Evolutionary conservation across 2,113 vertebrate species (phyloP), one percentile per base, ranked within the genome.

Genomic region (Labeo rohita): DNA sequence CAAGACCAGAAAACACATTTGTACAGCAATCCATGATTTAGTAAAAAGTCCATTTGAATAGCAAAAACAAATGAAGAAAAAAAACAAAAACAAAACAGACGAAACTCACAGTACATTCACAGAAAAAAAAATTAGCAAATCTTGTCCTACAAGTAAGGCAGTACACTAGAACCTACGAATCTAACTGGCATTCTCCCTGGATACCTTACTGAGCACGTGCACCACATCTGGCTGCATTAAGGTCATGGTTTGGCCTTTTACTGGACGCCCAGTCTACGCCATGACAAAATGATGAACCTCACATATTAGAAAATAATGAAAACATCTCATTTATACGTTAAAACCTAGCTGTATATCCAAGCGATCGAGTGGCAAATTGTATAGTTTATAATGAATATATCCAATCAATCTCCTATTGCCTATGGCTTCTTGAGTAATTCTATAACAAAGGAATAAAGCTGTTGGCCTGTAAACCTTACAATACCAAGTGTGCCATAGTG

Each of bases 61-160:
- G 56, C 47, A 80, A 54, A 72, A 86, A 76, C 45, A 56, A 63
- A 65, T 83, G 34, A 61, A 84, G 54, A 61, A 74, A 75, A 52
- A 63, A 65, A 34, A 54, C 3, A 39, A 39, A 5, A 39, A 39
- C 1, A 66, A 39, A 70, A 80, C 56, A 87, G 77, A 86, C 85
- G 80, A 77, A 83, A 75, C 23, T 87, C 89, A 91, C 88, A 87
- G 86, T 90, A 90, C 81, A 90, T 90, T 91, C 85, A 87, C 81
- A 79, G 82, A 88, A 85, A 83, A 66, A 66, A 82, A 77, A 63
- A 81, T 21, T 18, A 56, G 50, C 87, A 65, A 84, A 90, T 83
- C 84, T 59, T 77, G 36, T 84, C 88, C 87, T 87, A 88, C 73
- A 86, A 88, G 86, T 87, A 90, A 90, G 88, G 90, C 89, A 86